A percentile compares a stretch with the other conserved stretches of the same genome.
phyloP scores from a whole-genome alignment of 2,113 vertebrate genomes.

The Tyto alba region DNA sequence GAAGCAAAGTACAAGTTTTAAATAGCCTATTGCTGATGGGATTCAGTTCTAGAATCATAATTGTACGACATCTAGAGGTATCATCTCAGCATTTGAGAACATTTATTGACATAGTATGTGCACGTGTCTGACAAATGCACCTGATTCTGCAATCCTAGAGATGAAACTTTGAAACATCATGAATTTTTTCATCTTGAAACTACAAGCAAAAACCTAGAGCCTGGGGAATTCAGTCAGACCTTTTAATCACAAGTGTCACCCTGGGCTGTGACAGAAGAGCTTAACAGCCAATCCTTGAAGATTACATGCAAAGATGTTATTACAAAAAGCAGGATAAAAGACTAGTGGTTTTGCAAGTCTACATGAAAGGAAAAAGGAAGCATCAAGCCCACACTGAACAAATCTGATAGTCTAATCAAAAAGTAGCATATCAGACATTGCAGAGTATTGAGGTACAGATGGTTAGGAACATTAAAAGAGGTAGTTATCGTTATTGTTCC shows the following conservation, averaged over 20 bases:
- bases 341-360: neutral
- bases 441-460: neutral
- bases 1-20: neutral
- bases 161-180: neutral
- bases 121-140: neutral
- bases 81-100: neutral
- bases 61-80: neutral
- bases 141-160: neutral
- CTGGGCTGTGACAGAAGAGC: neutral
- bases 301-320: neutral
- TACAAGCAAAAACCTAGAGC: neutral
- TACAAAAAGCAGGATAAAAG: neutral
- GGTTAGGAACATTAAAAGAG: neutral
- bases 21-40: neutral
- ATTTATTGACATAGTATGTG: neutral
- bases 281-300: neutral
- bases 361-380: neutral
- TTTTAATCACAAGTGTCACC: conserved; percentile 41
- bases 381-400: neutral
- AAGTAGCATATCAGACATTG: neutral
- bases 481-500: neutral
- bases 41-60: neutral
- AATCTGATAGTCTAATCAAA: conserved; percentile 41
- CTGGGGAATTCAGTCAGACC: neutral
- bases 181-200: neutral